Base-by-base conservation (phyloP, 2,888 invertebrate species). In the Frankliniella intonsa region DNA sequence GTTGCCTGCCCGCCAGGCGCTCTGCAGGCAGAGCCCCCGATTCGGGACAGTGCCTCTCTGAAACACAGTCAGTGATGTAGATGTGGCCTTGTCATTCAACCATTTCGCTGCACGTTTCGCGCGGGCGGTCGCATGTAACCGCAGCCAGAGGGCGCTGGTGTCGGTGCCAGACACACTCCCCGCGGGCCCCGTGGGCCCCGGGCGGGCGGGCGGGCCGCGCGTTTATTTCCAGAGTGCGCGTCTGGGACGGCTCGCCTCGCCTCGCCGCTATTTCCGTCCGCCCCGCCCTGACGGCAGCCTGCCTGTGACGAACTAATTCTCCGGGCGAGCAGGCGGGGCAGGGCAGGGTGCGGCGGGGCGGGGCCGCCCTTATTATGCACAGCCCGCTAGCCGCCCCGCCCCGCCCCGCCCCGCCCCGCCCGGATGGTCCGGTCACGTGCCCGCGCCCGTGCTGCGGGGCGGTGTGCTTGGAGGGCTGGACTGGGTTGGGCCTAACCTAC, bases 241-340 rank as follows among this genome's bases (percentile, higher is more conserved):
- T 38, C 38, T 38, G 5, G 38, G 38, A 38, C 38, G 38, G 38
- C 38, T 2, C 3, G 38, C 55, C 65, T 65, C 3, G n/a, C 1
- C 69, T 22, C 69, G 25, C 69, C 25, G 69, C 69, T 76, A 76
- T 76, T 76, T 12, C 69, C 25, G 69, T 25, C 25, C 25, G 25
- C 22, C 69, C 65, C 69, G 22, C 38, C 38, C 38, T 38, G 38
- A 38, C 38, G 38, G 38, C 38, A 38, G 38, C 38, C 38, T 19
- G 17, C 19, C 69, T 76, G 69, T 76, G 69, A 76, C 69, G 69
- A 76, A 76, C 69, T 76, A 76, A 76, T 76, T 76, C 25, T 76
- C 69, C 25, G 25, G 69, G 22, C 69, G 69, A 22, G 22, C 25
- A 25, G 69, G 62, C 62, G 62, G 62, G 14, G 62, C 62, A 7